Base-by-base conservation (phyloP, 2,797 vertebrate species). In the Enteromius trimaculatus region DNA sequence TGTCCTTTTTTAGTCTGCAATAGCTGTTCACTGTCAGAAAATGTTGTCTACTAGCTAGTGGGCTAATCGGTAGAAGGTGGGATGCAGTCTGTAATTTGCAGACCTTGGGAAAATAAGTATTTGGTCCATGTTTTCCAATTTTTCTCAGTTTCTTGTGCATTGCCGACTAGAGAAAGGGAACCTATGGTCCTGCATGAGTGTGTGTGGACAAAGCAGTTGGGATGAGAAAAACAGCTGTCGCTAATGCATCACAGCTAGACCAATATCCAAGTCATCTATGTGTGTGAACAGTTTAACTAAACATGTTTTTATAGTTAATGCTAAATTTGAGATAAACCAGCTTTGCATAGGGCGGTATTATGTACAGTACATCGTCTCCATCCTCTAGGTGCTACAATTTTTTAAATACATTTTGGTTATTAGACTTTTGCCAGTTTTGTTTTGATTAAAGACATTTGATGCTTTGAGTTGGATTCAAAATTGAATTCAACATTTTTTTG, bases 161-260 rank as follows among this genome's bases (percentile, higher is more conserved):
- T 78, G 66, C 53, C 42, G 39, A 51, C 44, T 29, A 64, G 39
- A 69, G 62, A 86, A 86, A 44, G 37, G 58, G 68, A 68, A 79
- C 70, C 71, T 84, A 21, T 64, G 39, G 79, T 82, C 21, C 34
- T 85, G 84, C 84, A 89, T 89, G 79, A 6, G 49, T n/a, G 44
- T n/a, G 42, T n/a, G 42, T 80, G 85, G 89, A 79, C 62, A 81
- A 82, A 77, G 77, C 53, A 86, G 89, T 90, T 91, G 83, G 82
- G 84, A 92, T 90, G 89, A 90, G 87, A 92, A 92, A 89, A 91
- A 85, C 92, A 91, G 90, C 87, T 90, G 89, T 86, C 79, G 75
- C 85, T 85, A 81, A 84, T 34, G 66, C 77, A 82, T 86, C 87
- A 86, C 16, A 23, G 66, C n/a, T 47, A 47, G 60, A 13, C 29